Conservation (phyloP, 2,888 invertebrate genomes). For the Rugalucina vietnamica region DNA sequence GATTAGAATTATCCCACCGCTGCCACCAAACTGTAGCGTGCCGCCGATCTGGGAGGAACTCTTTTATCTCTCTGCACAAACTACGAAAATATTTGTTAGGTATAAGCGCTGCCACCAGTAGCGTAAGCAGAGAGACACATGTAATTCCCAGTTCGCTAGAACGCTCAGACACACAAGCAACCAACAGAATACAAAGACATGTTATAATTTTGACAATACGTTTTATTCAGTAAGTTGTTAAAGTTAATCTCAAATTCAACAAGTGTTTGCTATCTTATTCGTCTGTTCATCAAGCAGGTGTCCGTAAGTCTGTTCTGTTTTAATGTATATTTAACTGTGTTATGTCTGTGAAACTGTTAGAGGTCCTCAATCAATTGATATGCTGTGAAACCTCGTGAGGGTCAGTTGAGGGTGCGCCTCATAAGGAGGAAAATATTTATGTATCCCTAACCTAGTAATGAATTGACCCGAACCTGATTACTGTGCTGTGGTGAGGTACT, state of each 20-base stretch:
- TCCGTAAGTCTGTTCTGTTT: background rate
- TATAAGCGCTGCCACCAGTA: slow-evolving; percentile 8
- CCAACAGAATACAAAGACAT: background rate
- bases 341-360: no score
- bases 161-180: background rate
- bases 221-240: background rate
- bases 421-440: no score
- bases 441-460: no score
- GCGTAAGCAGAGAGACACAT: background rate
- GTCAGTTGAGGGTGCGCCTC: no score
- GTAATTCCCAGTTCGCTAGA: slow-evolving; percentile 1
- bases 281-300: background rate
- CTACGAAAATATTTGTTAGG: background rate
- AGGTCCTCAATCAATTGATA: no score
- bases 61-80: background rate
- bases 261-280: background rate
- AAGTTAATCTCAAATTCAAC: background rate
- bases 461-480: no score
- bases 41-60: slow-evolving; percentile 13
- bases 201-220: background rate
- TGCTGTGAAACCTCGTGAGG: no score
- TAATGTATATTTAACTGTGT: background rate
- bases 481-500: no score
- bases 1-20: background rate
- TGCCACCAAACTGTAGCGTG: slow-evolving; percentile 27